Conservation (phyloP, 1,140 invertebrate genomes). For the Musca domestica region DNA sequence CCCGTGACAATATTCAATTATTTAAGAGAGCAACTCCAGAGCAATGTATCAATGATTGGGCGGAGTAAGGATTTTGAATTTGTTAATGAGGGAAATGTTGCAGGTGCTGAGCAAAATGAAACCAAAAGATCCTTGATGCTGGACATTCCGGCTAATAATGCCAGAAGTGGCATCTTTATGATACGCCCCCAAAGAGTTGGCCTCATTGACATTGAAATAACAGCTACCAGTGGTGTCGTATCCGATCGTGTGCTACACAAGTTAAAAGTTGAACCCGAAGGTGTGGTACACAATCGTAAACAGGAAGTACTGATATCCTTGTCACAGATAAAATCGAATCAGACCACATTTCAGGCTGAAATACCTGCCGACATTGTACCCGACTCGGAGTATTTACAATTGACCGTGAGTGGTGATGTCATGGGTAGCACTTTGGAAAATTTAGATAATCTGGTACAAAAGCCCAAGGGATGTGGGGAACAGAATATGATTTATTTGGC, state of each 20-base stretch:
- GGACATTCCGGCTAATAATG: constrained; percentile 66
- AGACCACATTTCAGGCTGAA: constrained; percentile 64
- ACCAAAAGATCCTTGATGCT: constrained; percentile 39
- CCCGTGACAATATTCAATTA: not conserved
- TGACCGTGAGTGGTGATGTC: constrained; percentile 74
- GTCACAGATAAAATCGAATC: constrained; percentile 55
- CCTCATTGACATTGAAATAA: constrained; percentile 70
- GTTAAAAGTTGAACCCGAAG: constrained; percentile 75
- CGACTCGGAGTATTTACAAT: constrained; percentile 69
- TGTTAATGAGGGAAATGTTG: not conserved
- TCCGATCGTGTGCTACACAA: constrained; percentile 72
- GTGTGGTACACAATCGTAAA: constrained; percentile 74
- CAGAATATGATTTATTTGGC: constrained; percentile 93
- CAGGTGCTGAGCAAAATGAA: not conserved
- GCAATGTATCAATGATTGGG: not conserved
- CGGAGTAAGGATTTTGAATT: not conserved
- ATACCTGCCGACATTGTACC: constrained; percentile 70
- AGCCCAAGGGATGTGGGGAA: constrained; percentile 91
- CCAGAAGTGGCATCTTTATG: constrained; percentile 72
- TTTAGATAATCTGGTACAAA: constrained; percentile 70
- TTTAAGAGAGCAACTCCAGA: not conserved
- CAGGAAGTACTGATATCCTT: constrained; percentile 75
- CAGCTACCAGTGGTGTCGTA: constrained; percentile 65
- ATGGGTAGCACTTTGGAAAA: constrained; percentile 73
- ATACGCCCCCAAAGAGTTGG: constrained; percentile 74